Base-by-base conservation (phyloP, 1,140 invertebrate species). In the Lucilia sericata region DNA sequence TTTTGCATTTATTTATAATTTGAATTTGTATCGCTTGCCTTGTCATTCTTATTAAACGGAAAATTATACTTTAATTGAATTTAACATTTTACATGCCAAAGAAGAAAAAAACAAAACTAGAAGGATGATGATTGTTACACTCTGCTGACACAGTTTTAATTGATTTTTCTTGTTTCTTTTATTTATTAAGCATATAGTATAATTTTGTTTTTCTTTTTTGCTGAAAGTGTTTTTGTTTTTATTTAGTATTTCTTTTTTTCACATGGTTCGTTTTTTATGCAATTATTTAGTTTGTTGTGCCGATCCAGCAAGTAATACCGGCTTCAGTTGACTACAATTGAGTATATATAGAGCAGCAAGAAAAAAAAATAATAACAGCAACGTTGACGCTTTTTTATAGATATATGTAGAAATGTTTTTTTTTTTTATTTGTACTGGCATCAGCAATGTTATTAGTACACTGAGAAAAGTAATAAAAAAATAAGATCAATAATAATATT, bases 241-340 rank as follows among this genome's bases (percentile, higher is more conserved):
- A 21, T 70, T 21, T 1, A n/a, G n/a, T n/a, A n/a, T n/a, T n/a
- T n/a, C n/a, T n/a, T 70, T 5, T 19, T 21, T 70, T 19, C 36
- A 36, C 36, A 36, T 36, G 3, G 36, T 36, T 36, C 36, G 36
- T 60, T 60, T 70, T 70, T 5, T 70, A 70, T 70, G 19, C 60
- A 70, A 70, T 70, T 70, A 70, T 70, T 70, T 70, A n/a, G n/a
- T n/a, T n/a, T n/a, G n/a, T n/a, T n/a, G n/a, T 21, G n/a, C 10
- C 60, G 17, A 70, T 21, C 17, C n/a, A 70, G 19, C 17, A 70
- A 70, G 19, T 70, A 70, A 70, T 70, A 70, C 60, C 60, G 60
- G 60, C 60, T 70, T 70, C 60, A 70, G 17, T 60, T 60, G 51
- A 75, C 21, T 36, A 12, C 21, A 75, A 36, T 36, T 75, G 74